Conservation (phyloP, 2,797 vertebrate genomes). For the Paguma larvata region DNA sequence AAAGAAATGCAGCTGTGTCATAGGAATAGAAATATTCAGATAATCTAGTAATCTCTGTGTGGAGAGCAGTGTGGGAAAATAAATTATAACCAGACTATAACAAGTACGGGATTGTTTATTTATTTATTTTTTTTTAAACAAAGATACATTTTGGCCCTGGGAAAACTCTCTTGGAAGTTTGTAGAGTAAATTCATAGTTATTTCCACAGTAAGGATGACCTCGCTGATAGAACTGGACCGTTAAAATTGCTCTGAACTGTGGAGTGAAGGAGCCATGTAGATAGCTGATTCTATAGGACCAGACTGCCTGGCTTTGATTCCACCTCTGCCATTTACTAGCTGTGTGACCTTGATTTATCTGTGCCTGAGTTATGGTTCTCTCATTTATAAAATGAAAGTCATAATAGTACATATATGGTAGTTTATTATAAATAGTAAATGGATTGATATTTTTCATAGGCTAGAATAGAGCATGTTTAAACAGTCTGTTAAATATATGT, state of each 20-base stretch:
- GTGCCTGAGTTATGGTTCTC: neutral
- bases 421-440: neutral
- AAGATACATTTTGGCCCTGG: neutral
- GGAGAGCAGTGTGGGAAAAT: neutral
- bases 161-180: neutral
- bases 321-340: neutral
- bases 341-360: neutral
- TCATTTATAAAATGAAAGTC: neutral
- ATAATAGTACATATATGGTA: neutral
- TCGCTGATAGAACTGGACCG: neutral
- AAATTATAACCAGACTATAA: neutral
- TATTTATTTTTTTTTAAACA: neutral
- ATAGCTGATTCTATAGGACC: neutral
- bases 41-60: neutral
- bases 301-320: neutral
- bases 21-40: conserved; percentile 29
- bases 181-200: neutral
- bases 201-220: neutral
- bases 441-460: neutral
- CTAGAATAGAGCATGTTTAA: neutral
- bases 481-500: neutral
- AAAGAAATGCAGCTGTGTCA: conserved; percentile 9
- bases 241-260: neutral
- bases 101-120: neutral
- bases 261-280: neutral